These are phyloP conservation scores for Otus sunia DNA, from an alignment of 2,113 vertebrate species.

Conservation along the genomic window DNA sequence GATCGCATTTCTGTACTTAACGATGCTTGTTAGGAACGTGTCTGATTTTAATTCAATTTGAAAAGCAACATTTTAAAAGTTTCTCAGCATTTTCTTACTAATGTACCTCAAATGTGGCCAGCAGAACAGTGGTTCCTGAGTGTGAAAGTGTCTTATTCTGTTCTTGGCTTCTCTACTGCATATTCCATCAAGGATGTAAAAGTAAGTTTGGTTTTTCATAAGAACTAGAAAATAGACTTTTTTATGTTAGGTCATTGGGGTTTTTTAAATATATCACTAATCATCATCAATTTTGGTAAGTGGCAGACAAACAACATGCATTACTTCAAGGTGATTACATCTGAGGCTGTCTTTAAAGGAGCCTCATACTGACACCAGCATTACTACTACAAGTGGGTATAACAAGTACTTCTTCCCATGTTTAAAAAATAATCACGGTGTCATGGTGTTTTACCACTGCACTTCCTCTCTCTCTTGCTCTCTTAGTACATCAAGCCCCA, in stretches of 20 bases:
- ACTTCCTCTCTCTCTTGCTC: background rate
- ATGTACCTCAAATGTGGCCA: background rate
- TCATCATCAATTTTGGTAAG: background rate
- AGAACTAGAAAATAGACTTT: background rate
- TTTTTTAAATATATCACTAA: background rate
- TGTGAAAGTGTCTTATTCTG: no score
- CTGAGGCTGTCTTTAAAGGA: background rate
- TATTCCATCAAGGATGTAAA: background rate
- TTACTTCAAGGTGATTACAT: background rate
- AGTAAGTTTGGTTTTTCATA: background rate
- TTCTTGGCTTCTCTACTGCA: background rate
- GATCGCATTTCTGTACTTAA: background rate
- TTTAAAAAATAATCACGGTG: background rate
- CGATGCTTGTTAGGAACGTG: accelerated
- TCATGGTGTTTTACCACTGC: background rate
- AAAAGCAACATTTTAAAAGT: background rate
- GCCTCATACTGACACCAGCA: background rate
- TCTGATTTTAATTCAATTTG: background rate
- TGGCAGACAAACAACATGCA: background rate
- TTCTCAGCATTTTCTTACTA: background rate
- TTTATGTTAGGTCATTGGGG: background rate
- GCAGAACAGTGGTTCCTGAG: background rate
- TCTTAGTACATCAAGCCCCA: background rate
- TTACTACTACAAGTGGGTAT: background rate
- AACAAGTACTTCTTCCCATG: background rate